Percentiles rank a stretch among this genome's conserved stretches.
Evolutionary conservation across 2,797 vertebrate species (phyloP).

Genomic region (Protosalanx chinensis): DNA sequence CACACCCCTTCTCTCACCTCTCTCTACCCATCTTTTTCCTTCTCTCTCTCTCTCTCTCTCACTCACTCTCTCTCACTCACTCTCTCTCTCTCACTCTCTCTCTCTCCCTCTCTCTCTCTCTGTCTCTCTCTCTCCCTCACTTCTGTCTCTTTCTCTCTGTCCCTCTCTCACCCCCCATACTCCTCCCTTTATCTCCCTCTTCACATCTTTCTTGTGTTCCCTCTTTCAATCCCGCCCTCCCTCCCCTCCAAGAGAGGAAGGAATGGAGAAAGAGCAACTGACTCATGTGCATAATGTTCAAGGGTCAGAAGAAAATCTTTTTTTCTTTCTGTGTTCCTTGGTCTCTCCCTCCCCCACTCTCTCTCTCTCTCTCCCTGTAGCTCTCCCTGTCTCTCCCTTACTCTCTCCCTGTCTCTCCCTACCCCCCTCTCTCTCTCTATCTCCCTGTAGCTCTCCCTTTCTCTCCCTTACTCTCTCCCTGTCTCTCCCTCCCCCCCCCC

Average conservation of each 20-base stretch:
- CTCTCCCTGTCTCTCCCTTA: constrained; percentile 11
- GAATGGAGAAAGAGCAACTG: too few species aligned
- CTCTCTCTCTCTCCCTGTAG: not conserved
- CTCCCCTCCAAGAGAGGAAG: not conserved
- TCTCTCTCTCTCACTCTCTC: not conserved
- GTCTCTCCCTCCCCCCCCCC: too few species aligned
- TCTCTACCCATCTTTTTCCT: not conserved
- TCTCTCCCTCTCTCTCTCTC: not conserved
- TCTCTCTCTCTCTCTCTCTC: not conserved
- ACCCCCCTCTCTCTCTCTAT: not conserved
- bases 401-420: constrained; percentile 18
- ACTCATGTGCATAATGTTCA: too few species aligned
- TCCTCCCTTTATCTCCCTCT: not conserved
- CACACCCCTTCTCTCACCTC: not conserved
- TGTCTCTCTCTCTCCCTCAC: not conserved
- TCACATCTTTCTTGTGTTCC: not conserved
- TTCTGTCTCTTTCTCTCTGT: not conserved
- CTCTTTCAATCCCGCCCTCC: not conserved
- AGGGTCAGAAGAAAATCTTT: not conserved
- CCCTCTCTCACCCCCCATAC: too few species aligned
- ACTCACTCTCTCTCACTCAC: not conserved
- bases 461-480: too few species aligned
- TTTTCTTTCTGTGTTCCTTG: not conserved
- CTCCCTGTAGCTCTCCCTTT: not conserved
- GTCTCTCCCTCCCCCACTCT: not conserved